phyloP scores from a whole-genome alignment of 2,113 vertebrate genomes.

The Serilophus lunatus region DNA sequence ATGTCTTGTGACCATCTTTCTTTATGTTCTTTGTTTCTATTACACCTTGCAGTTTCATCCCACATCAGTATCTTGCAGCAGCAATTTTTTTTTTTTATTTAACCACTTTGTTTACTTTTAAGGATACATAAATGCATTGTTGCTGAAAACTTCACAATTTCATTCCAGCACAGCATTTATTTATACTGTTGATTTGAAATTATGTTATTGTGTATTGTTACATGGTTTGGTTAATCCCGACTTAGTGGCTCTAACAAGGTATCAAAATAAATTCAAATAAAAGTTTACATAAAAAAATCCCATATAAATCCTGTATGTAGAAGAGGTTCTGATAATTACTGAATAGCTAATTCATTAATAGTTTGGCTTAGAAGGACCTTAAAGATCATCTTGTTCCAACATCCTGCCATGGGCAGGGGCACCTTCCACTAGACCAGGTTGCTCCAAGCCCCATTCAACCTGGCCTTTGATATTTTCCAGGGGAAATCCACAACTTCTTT shows the following conservation, averaged over 20 bases:
- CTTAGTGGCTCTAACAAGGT: neutral
- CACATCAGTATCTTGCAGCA: neutral
- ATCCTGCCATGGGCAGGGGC: neutral
- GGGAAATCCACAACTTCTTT: neutral
- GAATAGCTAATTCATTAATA: neutral
- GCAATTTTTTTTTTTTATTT: neutral
- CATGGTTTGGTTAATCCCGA: neutral
- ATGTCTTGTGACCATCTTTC: neutral
- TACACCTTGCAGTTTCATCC: neutral
- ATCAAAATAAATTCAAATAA: neutral
- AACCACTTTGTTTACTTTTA: neutral
- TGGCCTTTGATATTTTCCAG: neutral
- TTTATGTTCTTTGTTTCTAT: neutral
- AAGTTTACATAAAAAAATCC: neutral
- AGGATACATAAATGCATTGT: neutral
- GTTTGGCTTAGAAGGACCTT: neutral
- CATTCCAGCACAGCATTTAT: neutral
- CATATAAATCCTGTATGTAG: neutral
- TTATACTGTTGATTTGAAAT: neutral
- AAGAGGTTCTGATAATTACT: neutral
- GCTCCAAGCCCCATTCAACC: neutral
- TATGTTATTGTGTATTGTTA: neutral
- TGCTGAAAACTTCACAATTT: neutral
- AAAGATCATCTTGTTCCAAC: neutral
- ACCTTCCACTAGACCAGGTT: fast-evolving